Percentiles rank a stretch among this genome's conserved stretches.
Conservation (phyloP, 2,797 vertebrate genomes). For the Sandelia bainsii region DNA sequence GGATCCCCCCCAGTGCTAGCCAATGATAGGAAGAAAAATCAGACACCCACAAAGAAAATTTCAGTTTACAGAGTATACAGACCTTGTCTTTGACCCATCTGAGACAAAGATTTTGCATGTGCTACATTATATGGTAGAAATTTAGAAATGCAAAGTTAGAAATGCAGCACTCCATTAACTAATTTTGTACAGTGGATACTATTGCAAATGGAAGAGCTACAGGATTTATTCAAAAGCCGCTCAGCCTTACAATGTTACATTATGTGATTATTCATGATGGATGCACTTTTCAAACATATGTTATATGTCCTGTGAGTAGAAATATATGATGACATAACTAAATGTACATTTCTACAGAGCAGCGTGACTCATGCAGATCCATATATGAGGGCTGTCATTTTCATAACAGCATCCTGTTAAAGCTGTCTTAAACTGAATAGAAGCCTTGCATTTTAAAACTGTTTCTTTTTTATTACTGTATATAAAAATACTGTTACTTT, state of each 20-base stretch:
- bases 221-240: conserved; percentile 14
- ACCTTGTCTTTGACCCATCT: conserved; percentile 43
- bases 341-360: conserved; percentile 40
- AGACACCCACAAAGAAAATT: conserved; percentile 70
- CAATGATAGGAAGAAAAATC: conserved; percentile 64
- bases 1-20: conserved; percentile 48
- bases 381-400: conserved; percentile 48
- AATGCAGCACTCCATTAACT: not conserved
- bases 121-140: conserved; percentile 13
- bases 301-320: conserved; percentile 21
- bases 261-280: conserved; percentile 24
- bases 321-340: conserved; percentile 11
- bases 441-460: conserved; percentile 44
- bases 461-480: conserved; percentile 10
- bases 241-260: conserved; percentile 16
- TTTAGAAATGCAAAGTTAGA: not conserved
- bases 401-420: conserved; percentile 30
- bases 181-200: conserved; percentile 1
- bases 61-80: conserved; percentile 50
- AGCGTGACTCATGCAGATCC: conserved; percentile 53
- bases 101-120: conserved; percentile 21
- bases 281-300: conserved; percentile 25
- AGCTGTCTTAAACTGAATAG: conserved; percentile 49
- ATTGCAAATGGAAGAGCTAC: conserved; percentile 13
- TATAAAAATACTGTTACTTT: conserved; percentile 36